These are phyloP conservation scores for Girardinus metallicus DNA, from an alignment of 2,797 vertebrate genomes.

Conservation along the genomic window DNA sequence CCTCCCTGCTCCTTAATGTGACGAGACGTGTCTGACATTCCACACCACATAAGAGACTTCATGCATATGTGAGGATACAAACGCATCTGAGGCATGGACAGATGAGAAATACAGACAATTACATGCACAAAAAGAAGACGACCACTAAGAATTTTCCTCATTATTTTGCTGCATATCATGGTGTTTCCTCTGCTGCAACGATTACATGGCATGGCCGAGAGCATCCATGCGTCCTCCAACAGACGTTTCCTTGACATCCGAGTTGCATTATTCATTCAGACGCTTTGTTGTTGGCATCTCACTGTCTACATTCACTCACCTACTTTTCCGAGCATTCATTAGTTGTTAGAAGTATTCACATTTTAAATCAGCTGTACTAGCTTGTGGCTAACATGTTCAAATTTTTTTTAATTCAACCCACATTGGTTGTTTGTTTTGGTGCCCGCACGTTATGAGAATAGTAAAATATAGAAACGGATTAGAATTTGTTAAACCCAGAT, in stretches of 20 bases:
- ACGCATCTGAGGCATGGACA: slow-evolving; percentile 13
- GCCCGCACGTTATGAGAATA: background rate
- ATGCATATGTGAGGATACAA: slow-evolving; percentile 39
- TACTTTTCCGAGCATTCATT: slow-evolving; percentile 42
- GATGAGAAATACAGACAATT: slow-evolving; percentile 9
- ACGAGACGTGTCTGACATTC: slow-evolving; percentile 84
- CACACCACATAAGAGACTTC: slow-evolving; percentile 81
- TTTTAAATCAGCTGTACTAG: background rate
- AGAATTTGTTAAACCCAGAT: background rate
- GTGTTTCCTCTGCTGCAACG: slow-evolving; percentile 35
- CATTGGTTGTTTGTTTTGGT: background rate
- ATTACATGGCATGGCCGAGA: slow-evolving; percentile 51
- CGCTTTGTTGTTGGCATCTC: slow-evolving; percentile 62
- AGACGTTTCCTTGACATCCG: slow-evolving; percentile 52
- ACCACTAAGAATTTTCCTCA: slow-evolving; percentile 14
- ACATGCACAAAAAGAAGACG: slow-evolving; percentile 8
- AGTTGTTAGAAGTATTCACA: background rate
- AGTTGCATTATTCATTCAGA: slow-evolving; percentile 50
- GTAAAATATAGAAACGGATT: background rate
- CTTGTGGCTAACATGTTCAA: background rate
- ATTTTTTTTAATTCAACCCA: background rate
- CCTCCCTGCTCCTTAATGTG: slow-evolving; percentile 84
- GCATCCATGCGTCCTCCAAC: slow-evolving; percentile 37
- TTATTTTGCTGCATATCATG: slow-evolving; percentile 58
- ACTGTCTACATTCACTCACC: slow-evolving; percentile 32